Conservation (phyloP, 1,140 invertebrate species). For the Drosophila ananassae region DNA sequence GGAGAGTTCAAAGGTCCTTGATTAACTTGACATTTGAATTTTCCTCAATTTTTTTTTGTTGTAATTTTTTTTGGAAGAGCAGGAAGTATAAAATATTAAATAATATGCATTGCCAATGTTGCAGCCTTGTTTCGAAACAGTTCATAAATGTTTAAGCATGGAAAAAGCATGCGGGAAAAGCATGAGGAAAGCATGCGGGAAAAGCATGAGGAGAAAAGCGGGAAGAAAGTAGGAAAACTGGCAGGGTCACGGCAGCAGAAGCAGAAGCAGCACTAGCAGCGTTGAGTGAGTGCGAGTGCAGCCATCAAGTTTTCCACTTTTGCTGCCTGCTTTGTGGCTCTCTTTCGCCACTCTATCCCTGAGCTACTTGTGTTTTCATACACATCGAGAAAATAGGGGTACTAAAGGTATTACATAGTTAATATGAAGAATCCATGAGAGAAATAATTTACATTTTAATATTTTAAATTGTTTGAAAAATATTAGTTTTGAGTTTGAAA, state of each 20-base stretch:
- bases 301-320: constrained; percentile 60
- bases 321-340: constrained; percentile 32
- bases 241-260: constrained; percentile 52
- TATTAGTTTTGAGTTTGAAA: too few species aligned
- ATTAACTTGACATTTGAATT: constrained; percentile 5
- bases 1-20: not conserved
- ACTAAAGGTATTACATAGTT: too few species aligned
- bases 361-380: constrained; percentile 4
- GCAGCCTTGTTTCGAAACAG: constrained; percentile 44
- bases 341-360: constrained; percentile 24
- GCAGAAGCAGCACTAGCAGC: constrained; percentile 2
- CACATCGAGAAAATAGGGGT: constrained; percentile 1
- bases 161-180: not conserved
- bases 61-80: constrained; percentile 1
- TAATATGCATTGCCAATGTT: constrained; percentile 43
- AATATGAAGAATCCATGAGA: too few species aligned
- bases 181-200: not conserved
- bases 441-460: too few species aligned
- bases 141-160: constrained; percentile 42
- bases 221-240: constrained; percentile 28
- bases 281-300: constrained; percentile 66
- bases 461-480: too few species aligned
- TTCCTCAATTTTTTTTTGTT: constrained; percentile 1
- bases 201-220: constrained; percentile 29
- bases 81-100: constrained; percentile 23